phyloP scores from a whole-genome alignment of 1,140 invertebrate species.

The Brachionus plicatilis region DNA sequence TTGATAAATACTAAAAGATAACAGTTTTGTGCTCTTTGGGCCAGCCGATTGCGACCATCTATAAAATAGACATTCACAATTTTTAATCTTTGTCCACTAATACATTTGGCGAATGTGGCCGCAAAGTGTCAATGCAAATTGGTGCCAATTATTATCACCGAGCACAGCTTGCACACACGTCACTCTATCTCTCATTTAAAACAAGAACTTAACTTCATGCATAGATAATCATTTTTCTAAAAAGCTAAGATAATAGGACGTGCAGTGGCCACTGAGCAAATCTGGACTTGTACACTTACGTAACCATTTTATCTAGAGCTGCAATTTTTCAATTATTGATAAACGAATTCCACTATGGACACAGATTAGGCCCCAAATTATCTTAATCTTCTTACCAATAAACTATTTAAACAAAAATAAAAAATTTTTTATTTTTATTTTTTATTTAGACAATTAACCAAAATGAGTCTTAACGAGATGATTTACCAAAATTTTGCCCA shows the following conservation, averaged over 20 bases:
- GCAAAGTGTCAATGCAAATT: background rate
- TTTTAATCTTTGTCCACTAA: background rate
- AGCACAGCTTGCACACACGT: constrained; percentile 2
- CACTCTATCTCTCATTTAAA: background rate
- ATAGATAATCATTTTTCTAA: background rate
- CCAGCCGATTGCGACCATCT: constrained; percentile 3
- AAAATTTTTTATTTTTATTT: background rate
- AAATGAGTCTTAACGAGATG: constrained; percentile 29
- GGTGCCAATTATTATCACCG: background rate
- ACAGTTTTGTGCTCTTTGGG: constrained; percentile 20
- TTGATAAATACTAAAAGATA: constrained; percentile 29
- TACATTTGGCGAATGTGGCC: background rate
- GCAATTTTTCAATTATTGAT: constrained; percentile 32
- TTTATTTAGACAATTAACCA: background rate
- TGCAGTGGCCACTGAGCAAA: background rate
- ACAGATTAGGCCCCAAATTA: constrained; percentile 26
- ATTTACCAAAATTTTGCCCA: background rate
- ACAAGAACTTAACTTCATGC: background rate
- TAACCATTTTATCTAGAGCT: constrained; percentile 1
- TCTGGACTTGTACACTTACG: background rate
- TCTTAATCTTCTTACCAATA: constrained; percentile 12
- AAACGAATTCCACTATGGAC: constrained; percentile 9
- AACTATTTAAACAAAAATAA: background rate
- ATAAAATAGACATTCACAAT: background rate
- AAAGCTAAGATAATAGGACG: background rate